A percentile compares a stretch with the other conserved stretches of the same genome.
phyloP scores from a whole-genome alignment of 2,113 vertebrate genomes.

The Gymnogyps californianus region DNA sequence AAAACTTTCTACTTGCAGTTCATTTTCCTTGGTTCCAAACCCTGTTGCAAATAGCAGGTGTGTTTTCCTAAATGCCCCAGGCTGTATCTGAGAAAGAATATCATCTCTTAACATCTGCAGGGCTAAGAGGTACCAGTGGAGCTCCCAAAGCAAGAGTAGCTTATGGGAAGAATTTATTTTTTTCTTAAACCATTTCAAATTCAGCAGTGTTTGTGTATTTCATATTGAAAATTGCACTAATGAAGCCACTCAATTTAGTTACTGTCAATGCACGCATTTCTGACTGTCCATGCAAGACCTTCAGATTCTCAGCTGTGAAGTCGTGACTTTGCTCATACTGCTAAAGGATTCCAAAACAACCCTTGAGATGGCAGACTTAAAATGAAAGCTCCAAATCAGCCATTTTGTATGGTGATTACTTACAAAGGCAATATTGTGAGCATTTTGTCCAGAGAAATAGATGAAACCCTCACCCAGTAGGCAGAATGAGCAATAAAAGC shows the following conservation, averaged over 20 bases:
- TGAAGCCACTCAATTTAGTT: neutral
- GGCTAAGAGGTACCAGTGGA: neutral
- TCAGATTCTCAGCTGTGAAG: neutral
- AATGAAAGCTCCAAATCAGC: neutral
- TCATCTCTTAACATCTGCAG: neutral
- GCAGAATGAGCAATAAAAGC: neutral
- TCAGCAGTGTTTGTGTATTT: neutral
- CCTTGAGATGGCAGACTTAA: neutral
- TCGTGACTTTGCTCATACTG: neutral
- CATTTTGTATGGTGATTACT: neutral
- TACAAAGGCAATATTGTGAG: neutral
- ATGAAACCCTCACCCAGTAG: neutral
- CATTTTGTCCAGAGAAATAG: neutral
- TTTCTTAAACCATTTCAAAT: neutral
- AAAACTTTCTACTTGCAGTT: neutral
- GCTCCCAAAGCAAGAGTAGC: neutral
- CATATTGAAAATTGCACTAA: neutral
- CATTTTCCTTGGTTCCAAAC: neutral
- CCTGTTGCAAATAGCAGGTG: neutral
- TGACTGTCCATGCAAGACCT: fast-evolving
- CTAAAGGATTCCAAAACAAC: neutral
- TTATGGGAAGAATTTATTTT: neutral
- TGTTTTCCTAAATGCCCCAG: neutral
- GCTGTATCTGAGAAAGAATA: neutral
- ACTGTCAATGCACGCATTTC: neutral